Base-by-base conservation (phyloP, 2,113 vertebrate genomes). In the Anarhynchus alexandrinus region DNA sequence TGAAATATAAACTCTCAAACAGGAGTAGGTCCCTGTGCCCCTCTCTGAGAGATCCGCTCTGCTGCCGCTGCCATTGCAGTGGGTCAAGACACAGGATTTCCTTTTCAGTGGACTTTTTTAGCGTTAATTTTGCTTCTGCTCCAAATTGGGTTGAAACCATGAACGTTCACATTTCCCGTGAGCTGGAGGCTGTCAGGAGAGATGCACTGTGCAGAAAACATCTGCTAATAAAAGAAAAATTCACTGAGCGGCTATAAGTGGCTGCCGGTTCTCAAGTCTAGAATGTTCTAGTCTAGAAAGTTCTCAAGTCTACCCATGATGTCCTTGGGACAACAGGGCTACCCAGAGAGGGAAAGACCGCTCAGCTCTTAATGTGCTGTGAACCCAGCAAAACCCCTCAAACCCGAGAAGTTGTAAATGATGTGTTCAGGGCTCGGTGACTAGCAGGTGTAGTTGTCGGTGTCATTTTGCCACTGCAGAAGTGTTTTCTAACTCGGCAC, bases 381-480 rank as follows among this genome's bases (percentile, higher is more conserved):
- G 69, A 58, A 57, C 11, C 43, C 40, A 80, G 38, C 9, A 72
- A 87, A 71, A 15, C 5, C 10, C 51, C 25, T 45, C 43, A 87
- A 59, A 34, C 11, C 15, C 34, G 32, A 54, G 11, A 57, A 70
- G 36, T 20, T 82, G 78, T 29, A 42, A 43, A 66, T 32, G 3
- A 61, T 26, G 26, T 52, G 12, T 66, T 85, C 34, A 52, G 42
- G 51, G 21, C 61, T 74, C 3, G 0, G 21, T 45, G 72, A 57
- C 36, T 58, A 52, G 17, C 34, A 69, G 36, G 19, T 40, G 7
- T 15, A 32, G 22, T 5, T 67, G 7, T n/a, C 2, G 0, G 0
- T 67, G 66, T 30, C 25, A 27, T 22, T 90, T 81, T 71, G 26
- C 64, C 8, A 5, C 42, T 34, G 29, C 3, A 0, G 32, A 32